Evolutionary conservation across 2,888 invertebrate genomes (phyloP).

Genomic region (Andrena dorsata): DNA sequence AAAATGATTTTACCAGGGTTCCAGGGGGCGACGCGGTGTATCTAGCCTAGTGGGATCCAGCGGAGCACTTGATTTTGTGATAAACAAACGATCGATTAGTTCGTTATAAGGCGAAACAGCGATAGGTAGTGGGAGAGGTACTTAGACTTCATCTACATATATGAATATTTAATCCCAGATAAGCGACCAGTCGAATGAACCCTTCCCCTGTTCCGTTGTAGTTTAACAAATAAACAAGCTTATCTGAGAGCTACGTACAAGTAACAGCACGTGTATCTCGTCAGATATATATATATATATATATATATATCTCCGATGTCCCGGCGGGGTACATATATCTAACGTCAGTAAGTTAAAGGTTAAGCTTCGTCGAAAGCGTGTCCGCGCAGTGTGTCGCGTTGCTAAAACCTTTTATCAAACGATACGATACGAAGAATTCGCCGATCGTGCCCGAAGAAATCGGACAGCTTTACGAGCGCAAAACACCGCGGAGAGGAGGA

Average conservation of each 20-base stretch:
- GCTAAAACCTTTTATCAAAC: slow-evolving; percentile 49
- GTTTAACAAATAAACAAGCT: slow-evolving; percentile 61
- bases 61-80: background rate
- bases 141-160: slow-evolving; percentile 7
- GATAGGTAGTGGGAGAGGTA: background rate
- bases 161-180: slow-evolving; percentile 40
- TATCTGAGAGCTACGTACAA: slow-evolving; percentile 52
- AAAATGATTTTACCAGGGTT: no score
- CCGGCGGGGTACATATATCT: slow-evolving; percentile 33
- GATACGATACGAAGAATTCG: slow-evolving; percentile 56
- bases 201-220: slow-evolving; percentile 26
- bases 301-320: slow-evolving; percentile 27
- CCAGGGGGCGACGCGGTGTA: background rate
- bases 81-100: slow-evolving; percentile 1
- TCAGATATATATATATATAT: slow-evolving; percentile 45
- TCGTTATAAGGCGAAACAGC: background rate
- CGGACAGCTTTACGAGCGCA: slow-evolving; percentile 67
- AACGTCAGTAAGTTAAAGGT: slow-evolving; percentile 52
- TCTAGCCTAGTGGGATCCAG: background rate
- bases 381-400: slow-evolving; percentile 7
- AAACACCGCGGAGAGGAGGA: slow-evolving; percentile 52
- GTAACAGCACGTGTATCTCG: slow-evolving; percentile 61
- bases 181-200: slow-evolving; percentile 26
- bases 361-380: slow-evolving; percentile 40
- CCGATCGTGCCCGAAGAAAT: slow-evolving; percentile 51